Evolutionary conservation across 2,888 invertebrate genomes (phyloP).

Genomic region (Nephrotoma appendiculata): DNA sequence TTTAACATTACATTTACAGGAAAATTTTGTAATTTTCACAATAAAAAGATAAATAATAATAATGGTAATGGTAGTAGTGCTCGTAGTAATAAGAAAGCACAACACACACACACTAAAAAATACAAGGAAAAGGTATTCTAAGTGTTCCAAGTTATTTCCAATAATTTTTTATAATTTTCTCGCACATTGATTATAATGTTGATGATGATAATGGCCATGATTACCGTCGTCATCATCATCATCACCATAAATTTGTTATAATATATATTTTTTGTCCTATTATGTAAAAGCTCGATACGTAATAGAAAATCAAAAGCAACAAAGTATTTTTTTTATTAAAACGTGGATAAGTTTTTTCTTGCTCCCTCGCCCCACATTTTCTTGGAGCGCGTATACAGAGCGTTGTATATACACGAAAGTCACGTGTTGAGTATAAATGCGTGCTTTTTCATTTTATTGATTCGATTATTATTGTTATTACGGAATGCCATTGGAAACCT

Average conservation of each 20-base stretch:
- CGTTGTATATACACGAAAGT: background rate
- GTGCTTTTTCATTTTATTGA: background rate
- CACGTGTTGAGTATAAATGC: background rate
- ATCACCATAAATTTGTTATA: background rate
- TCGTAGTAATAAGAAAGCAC: background rate
- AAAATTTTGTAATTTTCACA: background rate
- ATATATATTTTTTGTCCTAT: background rate
- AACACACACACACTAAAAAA: background rate
- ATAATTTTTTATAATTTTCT: background rate
- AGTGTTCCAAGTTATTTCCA: background rate
- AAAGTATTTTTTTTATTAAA: background rate
- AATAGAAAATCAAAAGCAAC: background rate
- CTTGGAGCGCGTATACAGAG: background rate
- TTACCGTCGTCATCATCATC: background rate
- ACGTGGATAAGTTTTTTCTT: background rate
- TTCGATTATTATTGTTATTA: background rate
- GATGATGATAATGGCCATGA: background rate
- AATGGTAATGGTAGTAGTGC: background rate
- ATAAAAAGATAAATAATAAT: background rate
- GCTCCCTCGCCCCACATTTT: background rate
- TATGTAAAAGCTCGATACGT: background rate
- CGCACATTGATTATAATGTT: background rate
- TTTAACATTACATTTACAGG: background rate
- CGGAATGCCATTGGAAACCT: background rate
- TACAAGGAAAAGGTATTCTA: background rate